A percentile compares a stretch with the other conserved stretches of the same genome.
These are phyloP conservation scores for Trachymyrmex septentrionalis DNA, from an alignment of 1,140 invertebrate genomes.

Conservation along the genomic window DNA sequence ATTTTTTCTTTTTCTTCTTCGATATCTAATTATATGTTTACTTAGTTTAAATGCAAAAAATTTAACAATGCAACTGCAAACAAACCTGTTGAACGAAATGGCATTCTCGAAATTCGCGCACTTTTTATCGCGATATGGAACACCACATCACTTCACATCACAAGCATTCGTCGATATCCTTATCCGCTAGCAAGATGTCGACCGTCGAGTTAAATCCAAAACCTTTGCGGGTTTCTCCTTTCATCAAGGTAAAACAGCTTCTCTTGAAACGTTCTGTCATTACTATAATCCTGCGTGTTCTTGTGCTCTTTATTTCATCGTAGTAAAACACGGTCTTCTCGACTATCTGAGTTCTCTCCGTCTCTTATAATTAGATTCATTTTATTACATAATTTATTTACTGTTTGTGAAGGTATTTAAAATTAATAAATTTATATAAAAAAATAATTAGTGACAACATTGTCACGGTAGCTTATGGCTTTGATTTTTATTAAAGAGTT, in stretches of 20 bases:
- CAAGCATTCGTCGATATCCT: not conserved
- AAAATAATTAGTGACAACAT: constrained; percentile 1
- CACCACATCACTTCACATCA: not conserved
- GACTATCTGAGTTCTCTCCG: not conserved
- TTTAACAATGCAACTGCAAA: no score
- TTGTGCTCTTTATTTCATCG: not conserved
- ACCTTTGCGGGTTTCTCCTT: constrained; percentile 90
- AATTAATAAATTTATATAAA: constrained; percentile 15
- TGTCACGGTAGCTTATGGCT: not conserved
- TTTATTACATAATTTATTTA: constrained; percentile 71
- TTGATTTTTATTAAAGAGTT: not conserved
- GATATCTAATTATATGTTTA: no score
- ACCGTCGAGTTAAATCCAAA: constrained; percentile 76
- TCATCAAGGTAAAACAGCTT: constrained; percentile 89
- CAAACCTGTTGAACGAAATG: not conserved
- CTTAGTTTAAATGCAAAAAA: no score
- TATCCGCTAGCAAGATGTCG: constrained; percentile 79
- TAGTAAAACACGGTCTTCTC: not conserved
- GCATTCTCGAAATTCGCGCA: constrained; percentile 1
- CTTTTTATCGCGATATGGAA: not conserved
- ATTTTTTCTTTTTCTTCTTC: no score
- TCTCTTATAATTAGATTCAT: constrained; percentile 3
- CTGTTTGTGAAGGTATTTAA: constrained; percentile 69
- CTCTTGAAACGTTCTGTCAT: constrained; percentile 52
- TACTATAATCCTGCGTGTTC: not conserved